Base-by-base conservation (phyloP, 2,888 invertebrate genomes). In the Entomobrya proxima region DNA sequence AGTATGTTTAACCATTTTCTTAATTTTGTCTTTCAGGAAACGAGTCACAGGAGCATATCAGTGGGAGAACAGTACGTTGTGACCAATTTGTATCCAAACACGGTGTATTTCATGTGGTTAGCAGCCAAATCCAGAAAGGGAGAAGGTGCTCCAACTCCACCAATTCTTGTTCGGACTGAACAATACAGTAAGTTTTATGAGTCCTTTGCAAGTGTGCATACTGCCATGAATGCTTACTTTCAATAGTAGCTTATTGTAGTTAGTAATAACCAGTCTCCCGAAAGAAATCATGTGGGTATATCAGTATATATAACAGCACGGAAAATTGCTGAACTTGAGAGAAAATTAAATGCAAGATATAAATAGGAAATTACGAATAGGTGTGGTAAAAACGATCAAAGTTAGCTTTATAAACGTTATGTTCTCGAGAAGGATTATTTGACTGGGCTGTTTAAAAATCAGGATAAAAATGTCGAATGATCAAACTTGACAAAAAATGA, bases 71-170 rank as follows among this genome's bases (percentile, higher is more conserved):
- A 95, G 35, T 98, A 97, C 93, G 96, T 96, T 27, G 94, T 99
- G 91, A 96, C 95, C 90, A 96, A 96, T 80, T 94, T 99, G 61
- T 97, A 98, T 92, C 98, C 99, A 40, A 97, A 98, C 93, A 98
- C 98, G 13, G 93, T 97, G 90, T 99, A 99, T 94, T 97, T 97
- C 93, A 96, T 99, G 91, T 98, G 98, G 96, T 93, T 99, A 90
- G 98, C 98, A 15, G 99, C 98, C 85, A 94, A 97, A 90, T 98
- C 98, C 18, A 96, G 96, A 91, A 93, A 96, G 89, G 99, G 98
- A 13, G 98, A 98, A 92, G 98, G 98, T 18, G 98, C 98, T 40
- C 97, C 97, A 80, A 98, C 98, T 18, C 97, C 98, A 50, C 96
- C 97, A 15, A 96, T 98, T 90, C 96, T 97, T 89, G 97, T 97